A percentile compares a stretch with the other conserved stretches of the same genome.
Conservation (phyloP, 2,797 vertebrate genomes). For the Apodemus agrarius region DNA sequence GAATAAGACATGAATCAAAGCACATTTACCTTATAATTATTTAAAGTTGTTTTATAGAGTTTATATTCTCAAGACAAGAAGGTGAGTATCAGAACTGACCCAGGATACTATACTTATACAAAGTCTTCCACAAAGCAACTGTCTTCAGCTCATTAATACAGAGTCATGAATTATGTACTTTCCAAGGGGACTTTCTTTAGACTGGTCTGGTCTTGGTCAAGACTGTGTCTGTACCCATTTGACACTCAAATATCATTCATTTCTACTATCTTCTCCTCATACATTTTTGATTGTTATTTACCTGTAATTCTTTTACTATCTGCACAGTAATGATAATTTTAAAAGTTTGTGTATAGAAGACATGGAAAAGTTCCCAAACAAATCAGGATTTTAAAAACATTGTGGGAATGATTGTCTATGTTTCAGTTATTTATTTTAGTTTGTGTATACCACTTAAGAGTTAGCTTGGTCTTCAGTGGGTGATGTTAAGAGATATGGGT, state of each 20-base stretch:
- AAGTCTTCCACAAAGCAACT: neutral
- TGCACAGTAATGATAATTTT: neutral
- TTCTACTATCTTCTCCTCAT: neutral
- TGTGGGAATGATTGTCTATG: neutral
- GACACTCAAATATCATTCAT: fast-evolving
- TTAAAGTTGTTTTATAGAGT: neutral
- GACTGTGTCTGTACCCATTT: neutral
- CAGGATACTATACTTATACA: neutral
- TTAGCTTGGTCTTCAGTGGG: neutral
- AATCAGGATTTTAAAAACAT: neutral
- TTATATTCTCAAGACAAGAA: neutral
- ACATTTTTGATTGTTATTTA: neutral
- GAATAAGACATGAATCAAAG: neutral
- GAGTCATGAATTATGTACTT: neutral
- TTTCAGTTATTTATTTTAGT: no score
- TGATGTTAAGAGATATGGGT: neutral
- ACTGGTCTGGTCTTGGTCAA: neutral
- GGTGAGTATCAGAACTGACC: neutral
- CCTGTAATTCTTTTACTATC: neutral
- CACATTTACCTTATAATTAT: neutral
- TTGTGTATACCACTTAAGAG: neutral
- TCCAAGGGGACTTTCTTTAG: neutral
- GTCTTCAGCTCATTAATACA: neutral
- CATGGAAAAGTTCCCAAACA: neutral
- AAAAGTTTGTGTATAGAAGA: neutral